Percentiles rank a stretch among this genome's conserved stretches.
phyloP scores from a whole-genome alignment of 2,113 vertebrate genomes.

The Triplophysa dalaica region DNA sequence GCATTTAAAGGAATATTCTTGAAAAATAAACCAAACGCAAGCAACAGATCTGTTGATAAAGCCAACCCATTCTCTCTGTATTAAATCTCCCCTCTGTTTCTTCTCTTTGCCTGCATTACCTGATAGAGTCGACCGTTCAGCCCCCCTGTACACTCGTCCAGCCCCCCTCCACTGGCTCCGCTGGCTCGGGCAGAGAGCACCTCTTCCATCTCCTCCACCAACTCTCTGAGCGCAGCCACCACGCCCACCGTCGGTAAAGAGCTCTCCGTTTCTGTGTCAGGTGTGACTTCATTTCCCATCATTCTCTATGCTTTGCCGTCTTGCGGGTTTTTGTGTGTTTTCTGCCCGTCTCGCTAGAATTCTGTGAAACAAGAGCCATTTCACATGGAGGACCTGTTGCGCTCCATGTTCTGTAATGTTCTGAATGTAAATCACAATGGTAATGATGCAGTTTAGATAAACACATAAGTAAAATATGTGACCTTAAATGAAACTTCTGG shows the following conservation, averaged over 20 bases:
- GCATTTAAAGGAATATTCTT: background rate
- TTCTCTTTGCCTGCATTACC: conserved; percentile 36
- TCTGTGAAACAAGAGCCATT: background rate
- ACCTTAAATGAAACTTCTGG: too few species aligned
- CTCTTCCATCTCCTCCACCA: conserved; percentile 96
- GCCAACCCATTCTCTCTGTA: background rate
- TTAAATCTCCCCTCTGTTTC: background rate
- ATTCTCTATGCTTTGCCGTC: conserved; percentile 31
- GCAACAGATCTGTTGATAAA: background rate
- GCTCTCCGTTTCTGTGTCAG: conserved; percentile 77
- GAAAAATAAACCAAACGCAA: background rate
- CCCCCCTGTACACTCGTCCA: conserved; percentile 90
- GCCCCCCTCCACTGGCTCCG: conserved; percentile 93
- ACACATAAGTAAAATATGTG: too few species aligned
- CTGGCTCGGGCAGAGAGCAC: conserved; percentile 96
- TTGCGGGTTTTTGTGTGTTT: background rate
- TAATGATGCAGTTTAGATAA: background rate
- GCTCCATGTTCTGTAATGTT: background rate
- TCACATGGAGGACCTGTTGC: background rate
- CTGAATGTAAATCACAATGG: background rate
- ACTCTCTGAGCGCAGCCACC: conserved; percentile 94
- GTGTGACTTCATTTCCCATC: conserved; percentile 65
- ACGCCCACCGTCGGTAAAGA: conserved; percentile 95
- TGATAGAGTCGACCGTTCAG: conserved; percentile 90
- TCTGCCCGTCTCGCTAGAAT: conserved; percentile 1